Base-by-base conservation (phyloP, 2,797 vertebrate species). In the Pempheris klunzingeri region DNA sequence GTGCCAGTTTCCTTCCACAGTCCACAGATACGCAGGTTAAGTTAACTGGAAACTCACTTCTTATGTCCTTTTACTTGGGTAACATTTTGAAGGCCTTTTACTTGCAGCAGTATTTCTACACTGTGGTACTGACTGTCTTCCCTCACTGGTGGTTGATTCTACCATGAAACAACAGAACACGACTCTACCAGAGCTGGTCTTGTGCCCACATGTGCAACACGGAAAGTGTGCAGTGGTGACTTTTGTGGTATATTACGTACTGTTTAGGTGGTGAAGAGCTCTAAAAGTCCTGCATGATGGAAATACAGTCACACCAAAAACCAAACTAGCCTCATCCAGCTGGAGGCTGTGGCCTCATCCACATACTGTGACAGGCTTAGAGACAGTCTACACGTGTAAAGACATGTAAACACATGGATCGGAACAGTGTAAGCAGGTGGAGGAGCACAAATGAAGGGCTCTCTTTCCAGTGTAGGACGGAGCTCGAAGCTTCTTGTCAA, bases 221-320 rank as follows among this genome's bases (percentile, higher is more conserved):
- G 24, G 65, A 30, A 70, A 44, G 67, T 30, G 26, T 67, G 52
- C 38, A 24, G 58, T 26, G 52, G 39, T 44, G 66, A 72, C n/a
- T n/a, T n/a, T 72, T 47, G 68, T 53, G 17, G 36, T 67, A 39
- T 64, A 49, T 72, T n/a, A n/a, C n/a, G 47, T 26, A 55, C 34
- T 63, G 44, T 77, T 77, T 14, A 71, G 62, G 34, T 69, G 28
- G 50, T 11, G 47, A 20, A 57, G 5, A 53, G 24, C 38, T 34
- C 38, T 41, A 47, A 43, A 4, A 74, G 39, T 34, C 26, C 34
- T 41, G 28, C 26, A 63, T 30, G 41, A 71, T 60, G 36, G 58
- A 74, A 72, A 55, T 36, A 28, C 22, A 59, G 28, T 74, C 62
- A 69, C 34, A 77, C 60, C 63, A 63, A 41, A 71, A 2, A 28